Base-by-base conservation (phyloP, 2,888 invertebrate genomes). In the Athrips mouffetella region DNA sequence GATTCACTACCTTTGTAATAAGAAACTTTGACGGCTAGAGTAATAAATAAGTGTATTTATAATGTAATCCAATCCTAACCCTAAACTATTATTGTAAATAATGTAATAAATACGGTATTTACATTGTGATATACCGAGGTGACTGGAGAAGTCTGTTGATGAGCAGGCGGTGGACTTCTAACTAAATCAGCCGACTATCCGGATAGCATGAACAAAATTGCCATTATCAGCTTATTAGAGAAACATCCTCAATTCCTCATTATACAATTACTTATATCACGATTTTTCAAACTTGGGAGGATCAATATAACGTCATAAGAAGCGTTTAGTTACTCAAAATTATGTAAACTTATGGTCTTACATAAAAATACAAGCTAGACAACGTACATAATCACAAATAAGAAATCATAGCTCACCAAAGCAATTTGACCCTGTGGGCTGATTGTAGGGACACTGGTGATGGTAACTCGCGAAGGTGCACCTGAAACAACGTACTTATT, bases 81-180 rank as follows among this genome's bases (percentile, higher is more conserved):
- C 3, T 31, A 7, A 10, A 10, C 31, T 15, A 33, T 45, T 45
- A 46, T 47, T 42, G 33, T 33, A 42, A 47, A 52, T 55, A 45
- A 55, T 52, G 55, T 52, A 53, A 50, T 54, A 61, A 55, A 31
- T 31, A 31, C 31, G 13, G 52, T 63, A 60, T 73, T 78, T 75
- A 76, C 67, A 71, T 76, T 79, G 53, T 68, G 65, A 60, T 77
- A 89, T 91, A 92, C 92, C 92, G 92, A 90, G 74, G 91, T 91
- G 73, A 92, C 90, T 64, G 93, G 93, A 71, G 92, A 92, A 74
- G 90, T 90, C 80, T 93, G 94, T 90, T 94, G 95, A 83, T 95
- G 95, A 63, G 95, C 95, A 73, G 95, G 95, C 71, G 95, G 95
- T 70, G 94, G 95, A 80, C 94, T 94, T 89, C 94, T 92, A 67